Conservation (phyloP, 2,888 invertebrate species). For the Papilio demoleus region DNA sequence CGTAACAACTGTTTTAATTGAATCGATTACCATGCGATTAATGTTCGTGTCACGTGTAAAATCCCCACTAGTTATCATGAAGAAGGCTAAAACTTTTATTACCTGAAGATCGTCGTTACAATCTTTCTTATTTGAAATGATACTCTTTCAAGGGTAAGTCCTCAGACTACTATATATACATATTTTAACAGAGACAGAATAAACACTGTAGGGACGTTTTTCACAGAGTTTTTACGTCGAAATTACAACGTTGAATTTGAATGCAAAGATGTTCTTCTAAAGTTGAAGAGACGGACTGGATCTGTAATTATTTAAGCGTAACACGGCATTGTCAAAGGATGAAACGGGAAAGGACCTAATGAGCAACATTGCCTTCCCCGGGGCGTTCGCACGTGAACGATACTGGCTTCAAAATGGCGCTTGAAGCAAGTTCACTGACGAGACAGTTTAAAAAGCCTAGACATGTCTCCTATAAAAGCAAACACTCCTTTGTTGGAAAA, state of each 20-base stretch:
- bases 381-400: conserved; percentile 29
- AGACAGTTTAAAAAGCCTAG: conserved; percentile 17
- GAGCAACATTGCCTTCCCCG: conserved; percentile 28
- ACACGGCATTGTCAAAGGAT: conserved; percentile 35
- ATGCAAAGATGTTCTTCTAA: conserved; percentile 19
- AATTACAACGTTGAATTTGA: conserved; percentile 2
- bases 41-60: conserved; percentile 24
- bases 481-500: conserved; percentile 33
- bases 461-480: conserved; percentile 32
- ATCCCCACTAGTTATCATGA: no score
- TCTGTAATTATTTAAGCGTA: conserved; percentile 38
- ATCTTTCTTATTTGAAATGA: neutral
- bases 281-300: conserved; percentile 4
- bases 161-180: conserved; percentile 2
- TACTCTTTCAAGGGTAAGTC: neutral
- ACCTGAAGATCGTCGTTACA: neutral
- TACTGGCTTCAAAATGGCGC: conserved; percentile 33
- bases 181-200: conserved; percentile 13
- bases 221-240: conserved; percentile 12
- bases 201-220: neutral
- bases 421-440: conserved; percentile 33
- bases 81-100: neutral
- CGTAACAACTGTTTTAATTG: conserved; percentile 34
- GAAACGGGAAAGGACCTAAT: conserved; percentile 31
- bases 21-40: conserved; percentile 31